Evolutionary conservation across 2,797 vertebrate genomes (phyloP), one percentile per base, ranked within the genome.

Genomic region (Acestrorhynchus altus): DNA sequence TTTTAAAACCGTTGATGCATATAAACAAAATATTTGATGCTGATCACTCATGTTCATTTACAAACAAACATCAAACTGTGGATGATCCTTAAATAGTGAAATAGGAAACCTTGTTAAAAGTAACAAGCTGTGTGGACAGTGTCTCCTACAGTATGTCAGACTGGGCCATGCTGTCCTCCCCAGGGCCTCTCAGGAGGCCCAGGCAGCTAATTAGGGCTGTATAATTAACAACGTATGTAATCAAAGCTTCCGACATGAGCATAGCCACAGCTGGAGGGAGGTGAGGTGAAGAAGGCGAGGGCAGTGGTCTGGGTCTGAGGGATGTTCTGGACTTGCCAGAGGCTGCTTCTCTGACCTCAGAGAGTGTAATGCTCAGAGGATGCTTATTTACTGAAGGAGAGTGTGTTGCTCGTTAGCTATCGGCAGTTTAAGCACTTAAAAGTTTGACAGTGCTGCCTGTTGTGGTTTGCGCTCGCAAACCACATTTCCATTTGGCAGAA

Each of bases 181-280:
- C 61, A 24, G 66, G 60, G 81, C 71, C 22, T 59, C 54, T 35
- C 42, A 46, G 46, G 39, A 68, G 74, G 52, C 75, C 49, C 56
- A 46, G 64, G 60, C 13, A 28, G 40, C 75, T 83, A 85, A 85
- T 85, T 82, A 85, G 78, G 49, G 63, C 52, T 59, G 66, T 76
- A 74, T 86, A 86, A 86, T 85, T 83, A 86, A 85, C 72, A 79
- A 51, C 1, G 61, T 71, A 80, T 67, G 67, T 0, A 81, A 82
- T 86, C 83, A 83, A 83, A 83, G 80, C 61, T 28, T 69, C 76
- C 52, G 46, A 61, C 68, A 70, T 68, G 59, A 13, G 18, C 35
- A 64, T 66, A 49, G 51, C 22, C 59, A 70, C 54, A 75, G 40
- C 49, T 35, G n/a, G 63, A 39, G 26, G 64, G 35, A 60, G 42